Conservation (phyloP, 2,113 vertebrate genomes). For the Ginglymostoma cirratum region DNA sequence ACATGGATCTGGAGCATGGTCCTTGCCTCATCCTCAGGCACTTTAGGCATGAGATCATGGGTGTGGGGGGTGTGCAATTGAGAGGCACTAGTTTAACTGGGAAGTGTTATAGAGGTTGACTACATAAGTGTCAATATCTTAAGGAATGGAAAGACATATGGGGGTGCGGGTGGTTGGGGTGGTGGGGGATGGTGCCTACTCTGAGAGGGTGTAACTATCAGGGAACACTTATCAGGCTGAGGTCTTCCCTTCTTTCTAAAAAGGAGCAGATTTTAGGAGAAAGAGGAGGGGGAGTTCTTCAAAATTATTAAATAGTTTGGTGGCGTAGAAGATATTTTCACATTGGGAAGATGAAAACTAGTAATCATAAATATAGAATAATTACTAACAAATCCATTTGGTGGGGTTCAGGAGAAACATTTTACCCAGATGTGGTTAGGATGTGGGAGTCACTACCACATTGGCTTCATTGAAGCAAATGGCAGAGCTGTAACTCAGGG, state of each 20-base stretch:
- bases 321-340: neutral
- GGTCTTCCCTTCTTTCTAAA: neutral
- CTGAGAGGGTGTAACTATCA: neutral
- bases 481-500: neutral
- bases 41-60: neutral
- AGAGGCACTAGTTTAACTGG: neutral
- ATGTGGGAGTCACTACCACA: neutral
- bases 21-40: neutral
- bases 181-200: neutral
- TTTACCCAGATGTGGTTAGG: neutral
- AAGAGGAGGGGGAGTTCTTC: accelerated
- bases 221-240: neutral
- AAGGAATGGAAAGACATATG: neutral
- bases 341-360: neutral
- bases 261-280: neutral
- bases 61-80: neutral
- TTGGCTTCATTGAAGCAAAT: neutral
- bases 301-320: neutral
- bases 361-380: neutral
- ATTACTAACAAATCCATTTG: neutral
- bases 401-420: neutral
- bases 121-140: neutral
- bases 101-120: neutral
- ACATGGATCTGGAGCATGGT: neutral
- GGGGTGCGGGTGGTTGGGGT: no score